phyloP scores from a whole-genome alignment of 2,888 invertebrate species.

The Lordiphosa fenestrarum region DNA sequence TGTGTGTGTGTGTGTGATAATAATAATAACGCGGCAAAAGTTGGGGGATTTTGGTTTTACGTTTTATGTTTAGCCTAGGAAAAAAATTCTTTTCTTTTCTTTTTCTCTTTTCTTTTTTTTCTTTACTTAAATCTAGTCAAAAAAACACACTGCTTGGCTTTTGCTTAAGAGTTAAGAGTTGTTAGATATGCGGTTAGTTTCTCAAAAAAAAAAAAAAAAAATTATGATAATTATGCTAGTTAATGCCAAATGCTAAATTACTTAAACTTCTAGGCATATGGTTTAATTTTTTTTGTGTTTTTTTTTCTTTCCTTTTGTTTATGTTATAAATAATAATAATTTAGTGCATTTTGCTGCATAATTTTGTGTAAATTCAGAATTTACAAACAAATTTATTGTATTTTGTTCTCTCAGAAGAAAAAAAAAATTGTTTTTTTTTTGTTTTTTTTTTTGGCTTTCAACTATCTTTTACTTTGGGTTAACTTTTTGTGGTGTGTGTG shows the following conservation, averaged over 20 bases:
- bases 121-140: constrained; percentile 4
- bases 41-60: constrained; percentile 51
- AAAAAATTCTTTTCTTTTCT: constrained; percentile 44
- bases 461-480: constrained; percentile 71
- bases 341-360: constrained; percentile 66
- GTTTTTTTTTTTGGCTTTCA: constrained; percentile 33
- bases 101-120: constrained; percentile 20
- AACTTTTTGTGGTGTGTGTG: constrained; percentile 27
- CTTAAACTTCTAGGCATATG: constrained; percentile 43
- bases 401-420: constrained; percentile 25
- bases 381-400: constrained; percentile 61
- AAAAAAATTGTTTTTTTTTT: constrained; percentile 9
- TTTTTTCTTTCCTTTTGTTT: constrained; percentile 19
- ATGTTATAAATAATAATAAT: constrained; percentile 58
- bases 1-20: constrained; percentile 28
- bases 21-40: constrained; percentile 67
- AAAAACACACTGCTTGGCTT: constrained; percentile 4
- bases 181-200: constrained; percentile 48
- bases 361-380: constrained; percentile 40
- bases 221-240: constrained; percentile 61
- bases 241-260: constrained; percentile 57
- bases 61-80: constrained; percentile 54
- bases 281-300: constrained; percentile 27
- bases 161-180: constrained; percentile 1
- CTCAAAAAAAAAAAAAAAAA: constrained; percentile 46